Conservation (phyloP, 1,140 invertebrate species). For the Chionoecetes opilio region DNA sequence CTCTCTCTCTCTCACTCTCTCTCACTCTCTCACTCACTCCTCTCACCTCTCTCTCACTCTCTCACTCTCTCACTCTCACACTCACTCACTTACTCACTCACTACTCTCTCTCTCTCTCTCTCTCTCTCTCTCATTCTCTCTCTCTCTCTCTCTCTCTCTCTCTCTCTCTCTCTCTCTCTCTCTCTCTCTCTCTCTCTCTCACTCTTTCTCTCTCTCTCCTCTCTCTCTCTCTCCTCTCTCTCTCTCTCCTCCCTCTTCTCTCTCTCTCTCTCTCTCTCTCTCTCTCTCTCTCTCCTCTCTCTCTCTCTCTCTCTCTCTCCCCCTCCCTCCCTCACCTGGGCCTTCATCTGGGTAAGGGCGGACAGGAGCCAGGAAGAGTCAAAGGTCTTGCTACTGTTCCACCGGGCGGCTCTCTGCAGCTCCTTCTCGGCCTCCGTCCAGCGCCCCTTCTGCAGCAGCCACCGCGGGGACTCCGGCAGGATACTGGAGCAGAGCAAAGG, state of each 20-base stretch:
- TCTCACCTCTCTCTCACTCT: not conserved
- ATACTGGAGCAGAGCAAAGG: constrained; percentile 82
- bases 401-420: constrained; percentile 74
- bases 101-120: not conserved
- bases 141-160: constrained; percentile 5
- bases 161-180: constrained; percentile 46
- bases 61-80: too few relatives aligned
- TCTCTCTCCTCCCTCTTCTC: constrained; percentile 44
- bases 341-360: constrained; percentile 70
- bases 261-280: constrained; percentile 56
- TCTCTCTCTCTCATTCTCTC: not conserved
- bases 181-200: constrained; percentile 62
- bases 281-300: constrained; percentile 47
- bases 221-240: constrained; percentile 24
- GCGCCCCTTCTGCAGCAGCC: constrained; percentile 78
- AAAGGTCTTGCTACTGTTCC: constrained; percentile 78
- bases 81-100: not conserved
- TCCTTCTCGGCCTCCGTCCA: constrained; percentile 75
- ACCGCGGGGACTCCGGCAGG: constrained; percentile 83
- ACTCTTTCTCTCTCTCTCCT: constrained; percentile 56
- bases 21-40: too few relatives aligned
- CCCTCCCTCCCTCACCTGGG: constrained; percentile 43
- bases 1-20: too few relatives aligned
- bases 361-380: constrained; percentile 69
- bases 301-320: constrained; percentile 44